phyloP scores from a whole-genome alignment of 2,797 vertebrate species.

The Threskiornis aethiopicus region DNA sequence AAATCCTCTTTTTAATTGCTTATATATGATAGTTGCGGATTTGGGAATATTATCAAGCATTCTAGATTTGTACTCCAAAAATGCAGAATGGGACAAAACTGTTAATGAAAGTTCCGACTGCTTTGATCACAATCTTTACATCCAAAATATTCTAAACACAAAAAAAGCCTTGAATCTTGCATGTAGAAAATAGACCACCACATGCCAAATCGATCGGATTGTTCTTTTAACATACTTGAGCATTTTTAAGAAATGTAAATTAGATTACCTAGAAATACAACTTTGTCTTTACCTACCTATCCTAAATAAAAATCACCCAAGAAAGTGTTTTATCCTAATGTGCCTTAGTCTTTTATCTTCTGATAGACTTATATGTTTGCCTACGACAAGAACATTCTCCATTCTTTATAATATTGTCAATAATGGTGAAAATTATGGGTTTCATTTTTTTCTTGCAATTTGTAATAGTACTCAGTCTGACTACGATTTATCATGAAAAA shows the following conservation, averaged over 20 bases:
- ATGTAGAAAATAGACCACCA: neutral
- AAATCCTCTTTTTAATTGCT: neutral
- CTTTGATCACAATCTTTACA: neutral
- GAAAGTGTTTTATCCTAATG: neutral
- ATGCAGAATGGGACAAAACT: neutral
- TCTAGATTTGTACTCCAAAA: neutral
- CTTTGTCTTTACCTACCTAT: neutral
- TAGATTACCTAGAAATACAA: neutral
- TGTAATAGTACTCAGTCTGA: neutral
- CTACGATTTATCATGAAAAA: neutral
- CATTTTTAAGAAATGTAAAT: neutral
- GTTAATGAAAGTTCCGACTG: neutral
- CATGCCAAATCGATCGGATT: neutral
- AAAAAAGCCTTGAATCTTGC: neutral
- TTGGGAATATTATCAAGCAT: neutral
- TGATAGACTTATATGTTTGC: neutral
- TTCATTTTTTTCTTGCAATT: neutral
- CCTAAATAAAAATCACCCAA: neutral
- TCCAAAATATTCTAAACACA: neutral
- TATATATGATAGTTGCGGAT: neutral
- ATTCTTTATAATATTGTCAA: neutral
- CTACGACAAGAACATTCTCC: neutral
- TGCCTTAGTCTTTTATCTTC: neutral
- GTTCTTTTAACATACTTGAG: neutral
- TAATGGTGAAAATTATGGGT: neutral